Percentiles rank a stretch among this genome's conserved stretches.
Evolutionary conservation across 2,888 invertebrate genomes (phyloP).

Genomic region (Cynaeus angustus): DNA sequence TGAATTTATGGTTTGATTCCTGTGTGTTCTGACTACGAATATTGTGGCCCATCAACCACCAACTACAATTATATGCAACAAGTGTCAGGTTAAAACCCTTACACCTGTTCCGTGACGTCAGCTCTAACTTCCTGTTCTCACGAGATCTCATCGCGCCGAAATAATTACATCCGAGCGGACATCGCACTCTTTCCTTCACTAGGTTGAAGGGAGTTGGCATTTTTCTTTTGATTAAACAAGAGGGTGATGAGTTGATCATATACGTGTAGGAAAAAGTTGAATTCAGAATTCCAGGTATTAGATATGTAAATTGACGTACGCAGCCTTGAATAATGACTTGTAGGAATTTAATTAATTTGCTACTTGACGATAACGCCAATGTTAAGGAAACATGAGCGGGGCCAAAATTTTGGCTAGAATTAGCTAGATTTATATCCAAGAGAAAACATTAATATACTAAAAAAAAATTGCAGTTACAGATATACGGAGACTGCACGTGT

Average conservation of each 20-base stretch:
- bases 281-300: conserved; percentile 38
- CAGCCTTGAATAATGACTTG: conserved; percentile 49
- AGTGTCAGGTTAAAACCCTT: conserved; percentile 66
- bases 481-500: too few species aligned
- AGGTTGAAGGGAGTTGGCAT: conserved; percentile 24
- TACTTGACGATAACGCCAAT: conserved; percentile 26
- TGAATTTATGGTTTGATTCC: conserved; percentile 39
- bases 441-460: too few species aligned
- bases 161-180: conserved; percentile 70
- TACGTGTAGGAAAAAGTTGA: conserved; percentile 27
- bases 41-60: conserved; percentile 31
- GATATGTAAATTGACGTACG: conserved; percentile 42
- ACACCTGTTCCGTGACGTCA: conserved; percentile 70
- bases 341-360: conserved; percentile 49
- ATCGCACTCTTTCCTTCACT: conserved; percentile 58
- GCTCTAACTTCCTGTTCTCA: conserved; percentile 70
- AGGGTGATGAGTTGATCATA: neutral
- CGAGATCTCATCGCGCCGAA: conserved; percentile 71
- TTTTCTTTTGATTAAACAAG: conserved; percentile 8
- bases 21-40: conserved; percentile 10
- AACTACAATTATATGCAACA: conserved; percentile 52
- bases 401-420: neutral
- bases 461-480: too few species aligned
- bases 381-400: neutral
- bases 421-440: too few species aligned